These are phyloP conservation scores for Tipula helvola DNA, from an alignment of 2,888 invertebrate genomes.

Conservation along the genomic window DNA sequence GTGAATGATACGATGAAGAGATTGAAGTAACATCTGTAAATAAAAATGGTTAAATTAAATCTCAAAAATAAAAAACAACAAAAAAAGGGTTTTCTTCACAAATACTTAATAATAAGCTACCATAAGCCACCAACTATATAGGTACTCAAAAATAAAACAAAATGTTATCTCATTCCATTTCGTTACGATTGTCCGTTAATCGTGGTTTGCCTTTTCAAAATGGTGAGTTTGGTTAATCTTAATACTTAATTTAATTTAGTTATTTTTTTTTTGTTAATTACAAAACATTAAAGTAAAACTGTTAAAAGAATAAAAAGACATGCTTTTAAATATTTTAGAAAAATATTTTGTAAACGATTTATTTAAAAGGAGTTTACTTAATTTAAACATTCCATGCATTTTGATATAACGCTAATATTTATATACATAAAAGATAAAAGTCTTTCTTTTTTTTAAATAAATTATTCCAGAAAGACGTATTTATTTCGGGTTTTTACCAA, in stretches of 20 bases:
- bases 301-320: neutral
- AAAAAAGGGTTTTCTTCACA: neutral
- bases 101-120: neutral
- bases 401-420: neutral
- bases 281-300: neutral
- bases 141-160: slow-evolving; percentile 20
- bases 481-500: neutral
- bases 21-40: slow-evolving; percentile 28
- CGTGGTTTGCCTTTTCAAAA: neutral
- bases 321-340: neutral
- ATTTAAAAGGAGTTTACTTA: neutral
- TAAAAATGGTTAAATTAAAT: slow-evolving; percentile 35
- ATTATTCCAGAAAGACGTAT: neutral
- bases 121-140: slow-evolving; percentile 7
- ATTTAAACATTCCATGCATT: neutral
- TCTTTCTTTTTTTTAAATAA: too few relatives aligned
- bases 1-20: slow-evolving; percentile 45
- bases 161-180: neutral
- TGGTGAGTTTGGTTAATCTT: neutral
- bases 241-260: neutral
- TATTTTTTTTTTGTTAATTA: neutral
- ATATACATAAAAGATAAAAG: neutral
- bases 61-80: slow-evolving; percentile 21
- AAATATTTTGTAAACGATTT: neutral
- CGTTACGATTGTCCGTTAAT: neutral